Evolutionary conservation across 2,888 invertebrate species (phyloP).

Genomic region (Omphaloscelis lunosa): DNA sequence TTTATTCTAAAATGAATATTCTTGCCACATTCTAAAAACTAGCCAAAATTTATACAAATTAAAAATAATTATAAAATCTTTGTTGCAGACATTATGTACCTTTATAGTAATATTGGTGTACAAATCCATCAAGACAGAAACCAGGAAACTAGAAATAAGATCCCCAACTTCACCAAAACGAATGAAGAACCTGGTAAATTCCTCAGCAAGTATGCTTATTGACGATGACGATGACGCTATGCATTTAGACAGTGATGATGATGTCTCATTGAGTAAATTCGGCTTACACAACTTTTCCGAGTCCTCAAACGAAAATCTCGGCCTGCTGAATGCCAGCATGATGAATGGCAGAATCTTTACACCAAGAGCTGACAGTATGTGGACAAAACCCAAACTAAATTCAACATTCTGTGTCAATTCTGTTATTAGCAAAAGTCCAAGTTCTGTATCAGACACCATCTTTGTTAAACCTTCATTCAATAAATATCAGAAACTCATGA

Average conservation of each 20-base stretch:
- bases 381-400: conserved; percentile 84
- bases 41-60: neutral
- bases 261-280: conserved; percentile 87
- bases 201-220: conserved; percentile 71
- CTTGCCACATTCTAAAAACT: neutral
- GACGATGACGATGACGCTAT: conserved; percentile 80
- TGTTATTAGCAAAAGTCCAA: conserved; percentile 78
- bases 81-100: conserved; percentile 82
- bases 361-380: conserved; percentile 79
- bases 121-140: conserved; percentile 75
- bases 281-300: conserved; percentile 85
- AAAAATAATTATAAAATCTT: conserved; percentile 36
- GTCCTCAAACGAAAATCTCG: conserved; percentile 82
- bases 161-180: conserved; percentile 74
- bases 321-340: conserved; percentile 76
- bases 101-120: conserved; percentile 80
- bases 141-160: conserved; percentile 65
- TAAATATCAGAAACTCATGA: conserved; percentile 83
- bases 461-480: conserved; percentile 86
- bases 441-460: conserved; percentile 80
- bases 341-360: conserved; percentile 83
- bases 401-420: conserved; percentile 85
- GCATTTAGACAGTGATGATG: conserved; percentile 85
- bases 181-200: conserved; percentile 78
- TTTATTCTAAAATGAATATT: conserved; percentile 31